Conservation (phyloP, 2,113 vertebrate genomes). For the Cynopterus brachyotis region DNA sequence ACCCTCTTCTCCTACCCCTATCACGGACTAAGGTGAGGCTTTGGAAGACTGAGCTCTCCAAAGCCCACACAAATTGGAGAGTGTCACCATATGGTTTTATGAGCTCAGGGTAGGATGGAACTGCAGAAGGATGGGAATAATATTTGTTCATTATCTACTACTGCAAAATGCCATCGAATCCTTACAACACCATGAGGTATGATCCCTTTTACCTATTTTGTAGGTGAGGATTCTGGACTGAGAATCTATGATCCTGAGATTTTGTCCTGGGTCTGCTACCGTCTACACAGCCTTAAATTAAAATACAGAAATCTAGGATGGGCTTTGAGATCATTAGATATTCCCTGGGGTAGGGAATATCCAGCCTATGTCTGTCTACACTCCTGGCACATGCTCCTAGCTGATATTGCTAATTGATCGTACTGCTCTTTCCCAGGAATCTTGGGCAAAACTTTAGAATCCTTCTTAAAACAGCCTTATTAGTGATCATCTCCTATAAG, state of each 20-base stretch:
- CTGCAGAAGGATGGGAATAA: neutral
- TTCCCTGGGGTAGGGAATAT: neutral
- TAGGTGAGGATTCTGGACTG: neutral
- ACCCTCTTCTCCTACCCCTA: too few species aligned
- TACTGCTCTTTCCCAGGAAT: neutral
- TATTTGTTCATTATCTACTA: neutral
- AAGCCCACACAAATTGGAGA: neutral
- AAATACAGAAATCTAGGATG: neutral
- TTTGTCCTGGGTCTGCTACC: neutral
- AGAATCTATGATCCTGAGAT: neutral
- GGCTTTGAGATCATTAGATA: neutral
- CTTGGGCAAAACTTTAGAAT: neutral
- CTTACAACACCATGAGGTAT: neutral
- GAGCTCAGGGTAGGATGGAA: neutral
- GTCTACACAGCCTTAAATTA: neutral
- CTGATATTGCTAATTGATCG: neutral
- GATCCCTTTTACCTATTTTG: neutral
- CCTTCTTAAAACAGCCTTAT: neutral
- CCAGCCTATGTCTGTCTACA: accelerated
- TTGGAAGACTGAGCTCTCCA: neutral
- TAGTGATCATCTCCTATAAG: neutral
- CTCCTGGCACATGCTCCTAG: neutral
- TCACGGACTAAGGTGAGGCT: neutral
- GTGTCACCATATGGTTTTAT: accelerated
- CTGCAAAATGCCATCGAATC: neutral